Evolutionary conservation across 2,797 vertebrate genomes (phyloP).

Genomic region (Heteromormyrus szaboi): DNA sequence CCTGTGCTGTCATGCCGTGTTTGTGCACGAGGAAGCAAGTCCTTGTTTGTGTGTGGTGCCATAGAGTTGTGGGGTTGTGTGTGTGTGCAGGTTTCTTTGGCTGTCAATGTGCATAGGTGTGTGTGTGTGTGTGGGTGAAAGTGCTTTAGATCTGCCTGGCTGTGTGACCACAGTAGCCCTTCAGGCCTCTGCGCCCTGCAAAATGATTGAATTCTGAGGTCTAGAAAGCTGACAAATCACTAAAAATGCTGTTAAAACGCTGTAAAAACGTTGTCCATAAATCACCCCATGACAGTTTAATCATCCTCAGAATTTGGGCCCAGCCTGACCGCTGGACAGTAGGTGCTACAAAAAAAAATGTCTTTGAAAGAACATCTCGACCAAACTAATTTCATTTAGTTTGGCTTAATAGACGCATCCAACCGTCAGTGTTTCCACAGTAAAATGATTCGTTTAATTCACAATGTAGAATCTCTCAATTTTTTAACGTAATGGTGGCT

Average conservation of each 20-base stretch:
- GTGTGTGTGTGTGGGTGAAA: slow-evolving; percentile 37
- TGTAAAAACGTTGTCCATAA: slow-evolving; percentile 55
- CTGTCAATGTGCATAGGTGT: slow-evolving; percentile 27
- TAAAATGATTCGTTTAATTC: background rate
- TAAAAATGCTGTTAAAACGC: slow-evolving; percentile 53
- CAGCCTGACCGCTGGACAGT: slow-evolving; percentile 39
- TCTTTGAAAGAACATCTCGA: background rate
- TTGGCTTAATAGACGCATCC: background rate
- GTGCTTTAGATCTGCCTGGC: slow-evolving; percentile 39
- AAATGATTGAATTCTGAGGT: slow-evolving; percentile 61
- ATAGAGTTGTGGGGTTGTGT: slow-evolving; percentile 13
- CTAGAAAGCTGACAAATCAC: slow-evolving; percentile 58
- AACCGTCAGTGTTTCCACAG: slow-evolving; percentile 20
- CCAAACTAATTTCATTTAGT: background rate
- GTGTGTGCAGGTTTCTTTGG: slow-evolving; percentile 28
- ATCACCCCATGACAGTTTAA: slow-evolving; percentile 65
- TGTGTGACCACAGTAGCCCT: slow-evolving; percentile 46
- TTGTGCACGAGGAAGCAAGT: background rate
- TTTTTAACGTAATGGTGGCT: background rate
- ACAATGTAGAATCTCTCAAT: background rate
- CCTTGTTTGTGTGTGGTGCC: slow-evolving; percentile 19
- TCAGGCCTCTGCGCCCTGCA: slow-evolving; percentile 43
- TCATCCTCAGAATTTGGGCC: slow-evolving; percentile 49
- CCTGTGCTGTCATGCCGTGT: background rate
- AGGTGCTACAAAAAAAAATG: slow-evolving; percentile 31